phyloP scores from a whole-genome alignment of 1,140 invertebrate genomes.

The Drosophila melanogaster region DNA sequence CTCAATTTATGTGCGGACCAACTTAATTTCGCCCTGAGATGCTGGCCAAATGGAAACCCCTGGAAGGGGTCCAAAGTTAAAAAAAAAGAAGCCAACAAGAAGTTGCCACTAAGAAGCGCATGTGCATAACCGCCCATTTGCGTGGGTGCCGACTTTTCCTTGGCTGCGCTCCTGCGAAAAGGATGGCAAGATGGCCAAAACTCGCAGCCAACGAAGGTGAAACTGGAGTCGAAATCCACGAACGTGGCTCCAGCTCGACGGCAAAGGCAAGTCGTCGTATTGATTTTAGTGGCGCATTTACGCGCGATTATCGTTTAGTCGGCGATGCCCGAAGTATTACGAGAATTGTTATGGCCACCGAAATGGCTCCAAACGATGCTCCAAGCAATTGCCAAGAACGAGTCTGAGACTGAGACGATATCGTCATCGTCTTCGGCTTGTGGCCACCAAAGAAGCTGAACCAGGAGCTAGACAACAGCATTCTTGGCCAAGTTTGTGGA shows the following conservation, averaged over 20 bases:
- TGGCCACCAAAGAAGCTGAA: conserved; percentile 14
- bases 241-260: conserved; percentile 20
- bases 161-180: conserved; percentile 40
- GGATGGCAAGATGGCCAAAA: conserved; percentile 56
- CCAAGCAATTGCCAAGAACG: conserved; percentile 53
- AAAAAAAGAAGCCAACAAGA: conserved; percentile 13
- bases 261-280: conserved; percentile 70
- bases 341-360: conserved; percentile 79
- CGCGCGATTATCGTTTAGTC: conserved; percentile 82
- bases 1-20: conserved; percentile 52
- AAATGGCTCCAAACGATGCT: conserved; percentile 74
- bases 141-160: conserved; percentile 29
- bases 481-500: conserved; percentile 13
- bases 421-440: conserved; percentile 42
- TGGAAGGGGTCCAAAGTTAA: neutral
- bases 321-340: conserved; percentile 81
- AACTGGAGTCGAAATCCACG: conserved; percentile 55
- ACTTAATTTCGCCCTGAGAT: conserved; percentile 51
- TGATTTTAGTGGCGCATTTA: conserved; percentile 83
- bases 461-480: conserved; percentile 10
- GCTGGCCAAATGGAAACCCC: neutral
- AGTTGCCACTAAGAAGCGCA: conserved; percentile 54
- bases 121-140: conserved; percentile 73
- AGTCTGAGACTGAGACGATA: conserved; percentile 18
- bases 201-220: conserved; percentile 61